A percentile compares a stretch with the other conserved stretches of the same genome.
Evolutionary conservation across 1,140 invertebrate genomes (phyloP).

Genomic region (Armadillidium nasatum): DNA sequence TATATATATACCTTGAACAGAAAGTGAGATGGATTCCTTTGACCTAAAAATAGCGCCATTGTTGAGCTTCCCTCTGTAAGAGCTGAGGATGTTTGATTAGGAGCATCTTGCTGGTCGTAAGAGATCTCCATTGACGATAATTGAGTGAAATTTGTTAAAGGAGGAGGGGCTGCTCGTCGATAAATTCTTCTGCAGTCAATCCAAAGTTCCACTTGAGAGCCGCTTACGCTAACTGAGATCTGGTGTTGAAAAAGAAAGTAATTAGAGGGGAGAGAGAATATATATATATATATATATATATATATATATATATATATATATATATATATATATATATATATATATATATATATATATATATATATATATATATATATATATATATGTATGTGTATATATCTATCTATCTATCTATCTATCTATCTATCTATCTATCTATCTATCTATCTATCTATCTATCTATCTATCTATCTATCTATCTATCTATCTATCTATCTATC

Average conservation of each 20-base stretch:
- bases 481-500: too few species aligned
- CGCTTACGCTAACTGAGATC: conserved; percentile 71
- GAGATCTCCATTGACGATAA: conserved; percentile 30
- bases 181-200: conserved; percentile 82
- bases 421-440: too few species aligned
- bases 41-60: conserved; percentile 76
- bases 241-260: conserved; percentile 41
- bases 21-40: conserved; percentile 76
- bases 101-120: conserved; percentile 30
- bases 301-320: conserved; percentile 9
- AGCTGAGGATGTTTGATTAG: background rate
- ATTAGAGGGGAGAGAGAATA: background rate
- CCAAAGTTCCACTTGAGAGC: conserved; percentile 71
- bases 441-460: too few species aligned
- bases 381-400: too few species aligned
- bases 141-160: conserved; percentile 37
- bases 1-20: conserved; percentile 68
- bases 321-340: conserved; percentile 17
- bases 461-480: too few species aligned
- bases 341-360: too few species aligned
- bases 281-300: background rate
- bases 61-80: conserved; percentile 26
- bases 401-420: too few species aligned
- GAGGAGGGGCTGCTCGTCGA: conserved; percentile 60
- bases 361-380: too few species aligned